A percentile compares a stretch with the other conserved stretches of the same genome.
Conservation (phyloP, 2,113 vertebrate species). For the Archocentrus centrarchus region DNA sequence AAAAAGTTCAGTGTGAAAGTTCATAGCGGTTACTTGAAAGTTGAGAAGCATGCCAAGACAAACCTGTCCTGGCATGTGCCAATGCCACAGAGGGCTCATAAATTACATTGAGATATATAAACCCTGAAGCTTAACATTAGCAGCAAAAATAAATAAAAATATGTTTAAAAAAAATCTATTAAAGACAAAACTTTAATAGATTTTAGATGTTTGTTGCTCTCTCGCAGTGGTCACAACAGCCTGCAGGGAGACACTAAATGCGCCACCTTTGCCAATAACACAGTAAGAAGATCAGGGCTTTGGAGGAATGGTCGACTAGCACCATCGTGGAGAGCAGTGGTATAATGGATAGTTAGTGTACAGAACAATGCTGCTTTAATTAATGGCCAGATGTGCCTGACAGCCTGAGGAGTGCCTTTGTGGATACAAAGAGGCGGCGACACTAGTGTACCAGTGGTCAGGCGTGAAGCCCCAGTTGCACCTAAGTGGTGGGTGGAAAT, state of each 20-base stretch:
- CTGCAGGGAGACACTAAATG: constrained; percentile 4
- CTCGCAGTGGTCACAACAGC: background rate
- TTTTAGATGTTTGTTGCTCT: background rate
- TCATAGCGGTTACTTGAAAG: background rate
- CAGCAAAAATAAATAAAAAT: background rate
- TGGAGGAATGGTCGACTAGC: background rate
- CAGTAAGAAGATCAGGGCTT: background rate
- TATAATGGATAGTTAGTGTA: background rate
- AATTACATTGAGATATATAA: background rate
- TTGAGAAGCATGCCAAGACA: background rate
- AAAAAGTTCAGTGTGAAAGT: background rate
- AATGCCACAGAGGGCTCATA: background rate
- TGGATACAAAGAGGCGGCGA: constrained; percentile 10
- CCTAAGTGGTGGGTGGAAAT: constrained; percentile 21
- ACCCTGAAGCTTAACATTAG: background rate
- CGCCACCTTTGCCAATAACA: background rate
- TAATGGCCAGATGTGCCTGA: constrained; percentile 6
- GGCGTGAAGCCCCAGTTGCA: background rate
- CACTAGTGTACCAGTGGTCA: background rate
- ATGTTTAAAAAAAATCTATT: no score
- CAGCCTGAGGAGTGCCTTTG: background rate
- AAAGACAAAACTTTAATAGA: background rate
- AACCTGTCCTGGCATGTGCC: background rate
- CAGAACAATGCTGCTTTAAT: constrained; percentile 27
- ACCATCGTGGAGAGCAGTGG: background rate